A percentile compares a stretch with the other conserved stretches of the same genome.
These are phyloP conservation scores for Tenthredo scrophulariae DNA, from an alignment of 2,888 invertebrate genomes.

Conservation along the genomic window DNA sequence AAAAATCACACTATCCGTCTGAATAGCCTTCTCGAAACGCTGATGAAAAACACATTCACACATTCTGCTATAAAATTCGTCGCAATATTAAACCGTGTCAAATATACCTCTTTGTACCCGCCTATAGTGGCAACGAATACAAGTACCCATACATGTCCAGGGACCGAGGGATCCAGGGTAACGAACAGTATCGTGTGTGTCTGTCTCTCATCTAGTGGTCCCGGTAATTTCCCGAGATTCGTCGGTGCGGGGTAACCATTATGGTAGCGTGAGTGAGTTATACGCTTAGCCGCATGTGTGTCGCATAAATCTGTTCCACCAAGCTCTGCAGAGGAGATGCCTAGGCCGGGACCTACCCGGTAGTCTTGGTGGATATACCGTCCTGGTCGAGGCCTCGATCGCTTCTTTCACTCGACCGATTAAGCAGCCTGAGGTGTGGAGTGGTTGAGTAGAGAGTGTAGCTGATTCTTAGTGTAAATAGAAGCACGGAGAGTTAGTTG, in stretches of 20 bases:
- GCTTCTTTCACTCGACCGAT: constrained; percentile 39
- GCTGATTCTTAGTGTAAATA: not conserved
- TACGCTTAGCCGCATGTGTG: constrained; percentile 77
- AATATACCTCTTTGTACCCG: not conserved
- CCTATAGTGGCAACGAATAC: not conserved
- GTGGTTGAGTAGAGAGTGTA: constrained; percentile 11
- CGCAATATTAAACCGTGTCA: not conserved
- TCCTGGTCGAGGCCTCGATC: constrained; percentile 15
- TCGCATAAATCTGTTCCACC: constrained; percentile 77
- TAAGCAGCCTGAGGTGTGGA: constrained; percentile 2
- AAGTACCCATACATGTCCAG: not conserved
- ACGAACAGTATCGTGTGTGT: constrained; percentile 57
- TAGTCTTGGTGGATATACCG: not conserved
- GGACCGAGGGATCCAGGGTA: not conserved
- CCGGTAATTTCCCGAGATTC: constrained; percentile 58
- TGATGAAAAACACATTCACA: not conserved
- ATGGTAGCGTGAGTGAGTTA: constrained; percentile 77
- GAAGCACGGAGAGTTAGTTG: not conserved
- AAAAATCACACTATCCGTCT: not conserved
- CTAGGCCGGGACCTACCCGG: not conserved
- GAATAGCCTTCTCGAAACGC: not conserved
- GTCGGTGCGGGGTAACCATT: constrained; percentile 73
- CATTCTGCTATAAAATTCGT: not conserved
- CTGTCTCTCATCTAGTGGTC: constrained; percentile 70
- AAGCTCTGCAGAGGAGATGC: constrained; percentile 28